phyloP scores from a whole-genome alignment of 2,113 vertebrate species.

The Myotis davidii region DNA sequence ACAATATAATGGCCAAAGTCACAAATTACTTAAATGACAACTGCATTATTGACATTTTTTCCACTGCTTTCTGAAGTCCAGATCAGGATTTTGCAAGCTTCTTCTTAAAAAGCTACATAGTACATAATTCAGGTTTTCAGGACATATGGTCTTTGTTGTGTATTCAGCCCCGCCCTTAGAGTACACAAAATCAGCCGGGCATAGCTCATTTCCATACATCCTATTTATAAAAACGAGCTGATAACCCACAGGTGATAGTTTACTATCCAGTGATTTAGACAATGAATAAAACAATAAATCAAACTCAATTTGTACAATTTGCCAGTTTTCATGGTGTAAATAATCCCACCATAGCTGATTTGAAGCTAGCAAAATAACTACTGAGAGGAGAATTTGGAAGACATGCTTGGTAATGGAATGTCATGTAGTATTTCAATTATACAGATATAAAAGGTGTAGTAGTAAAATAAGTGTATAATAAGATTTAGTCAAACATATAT shows the following conservation, averaged over 20 bases:
- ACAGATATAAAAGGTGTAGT: neutral
- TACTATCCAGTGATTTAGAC: neutral
- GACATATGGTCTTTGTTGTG: neutral
- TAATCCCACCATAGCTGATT: neutral
- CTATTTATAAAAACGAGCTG: neutral
- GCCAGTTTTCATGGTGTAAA: neutral
- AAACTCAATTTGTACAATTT: neutral
- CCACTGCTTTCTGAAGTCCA: neutral
- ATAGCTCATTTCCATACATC: neutral
- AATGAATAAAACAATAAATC: neutral
- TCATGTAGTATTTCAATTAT: neutral
- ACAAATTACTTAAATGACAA: neutral
- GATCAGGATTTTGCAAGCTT: neutral
- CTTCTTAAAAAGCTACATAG: neutral
- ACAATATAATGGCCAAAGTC: neutral
- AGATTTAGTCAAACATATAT: neutral
- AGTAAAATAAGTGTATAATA: neutral
- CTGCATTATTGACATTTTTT: neutral
- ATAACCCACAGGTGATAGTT: neutral
- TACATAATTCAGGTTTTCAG: neutral
- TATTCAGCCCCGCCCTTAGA: neutral
- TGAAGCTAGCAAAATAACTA: neutral
- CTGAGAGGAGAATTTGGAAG: neutral
- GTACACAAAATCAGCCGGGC: neutral
- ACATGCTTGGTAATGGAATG: neutral